phyloP scores from a whole-genome alignment of 2,888 invertebrate species.

The Ariolimax columbianus region DNA sequence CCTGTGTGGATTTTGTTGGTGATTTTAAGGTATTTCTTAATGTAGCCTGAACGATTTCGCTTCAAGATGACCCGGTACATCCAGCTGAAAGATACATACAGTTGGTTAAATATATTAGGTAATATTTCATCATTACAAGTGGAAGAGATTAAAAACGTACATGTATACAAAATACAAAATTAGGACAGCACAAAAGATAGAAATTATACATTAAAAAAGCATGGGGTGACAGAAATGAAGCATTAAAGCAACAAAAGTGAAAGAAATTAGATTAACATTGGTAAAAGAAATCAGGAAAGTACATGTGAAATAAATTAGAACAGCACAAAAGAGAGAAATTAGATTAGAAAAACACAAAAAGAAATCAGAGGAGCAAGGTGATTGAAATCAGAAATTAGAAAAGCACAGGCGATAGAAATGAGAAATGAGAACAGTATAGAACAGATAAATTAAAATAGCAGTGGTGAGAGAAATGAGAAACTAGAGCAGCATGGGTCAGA shows the following conservation, averaged over 20 bases:
- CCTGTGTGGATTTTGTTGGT: slow-evolving; percentile 55
- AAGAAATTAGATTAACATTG: neutral
- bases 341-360: neutral
- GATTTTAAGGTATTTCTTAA: slow-evolving; percentile 69
- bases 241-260: no score
- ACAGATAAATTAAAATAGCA: neutral
- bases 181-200: no score
- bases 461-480: neutral
- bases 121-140: no score
- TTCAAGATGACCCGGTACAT: slow-evolving; percentile 68
- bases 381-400: neutral
- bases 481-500: neutral
- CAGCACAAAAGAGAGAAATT: neutral
- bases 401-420: neutral
- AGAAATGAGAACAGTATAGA: neutral
- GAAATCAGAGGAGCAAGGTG: neutral
- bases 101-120: no score
- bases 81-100: slow-evolving; percentile 53
- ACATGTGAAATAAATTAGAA: neutral
- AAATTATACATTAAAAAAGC: no score
- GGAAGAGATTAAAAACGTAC: no score
- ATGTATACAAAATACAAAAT: no score
- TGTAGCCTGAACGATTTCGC: slow-evolving; percentile 65
- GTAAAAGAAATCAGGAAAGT: neutral
- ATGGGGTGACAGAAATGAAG: no score